phyloP scores from a whole-genome alignment of 1,140 invertebrate species.

The Trinorchestia longiramus region DNA sequence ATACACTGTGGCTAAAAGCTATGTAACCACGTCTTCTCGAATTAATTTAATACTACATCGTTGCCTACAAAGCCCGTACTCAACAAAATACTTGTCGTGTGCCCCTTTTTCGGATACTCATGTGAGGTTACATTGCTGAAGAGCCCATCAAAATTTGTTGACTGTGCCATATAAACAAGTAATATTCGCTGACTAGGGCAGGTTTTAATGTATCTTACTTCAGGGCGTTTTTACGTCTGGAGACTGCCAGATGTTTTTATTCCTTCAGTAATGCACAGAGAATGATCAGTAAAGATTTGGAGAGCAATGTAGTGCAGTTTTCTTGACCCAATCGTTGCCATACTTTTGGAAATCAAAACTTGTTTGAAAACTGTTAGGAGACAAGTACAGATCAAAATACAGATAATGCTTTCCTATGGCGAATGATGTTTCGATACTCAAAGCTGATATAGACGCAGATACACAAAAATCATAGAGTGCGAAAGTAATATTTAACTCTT shows the following conservation, averaged over 20 bases:
- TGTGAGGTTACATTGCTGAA: not conserved
- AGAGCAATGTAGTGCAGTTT: not conserved
- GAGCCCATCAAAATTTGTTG: not conserved
- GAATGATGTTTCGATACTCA: too few species aligned
- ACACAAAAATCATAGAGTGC: too few species aligned
- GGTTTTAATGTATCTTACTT: not conserved
- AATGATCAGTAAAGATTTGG: too few species aligned
- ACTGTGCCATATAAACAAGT: not conserved
- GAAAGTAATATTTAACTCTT: too few species aligned
- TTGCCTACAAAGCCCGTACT: too few species aligned
- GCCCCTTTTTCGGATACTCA: too few species aligned
- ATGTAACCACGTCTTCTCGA: too few species aligned
- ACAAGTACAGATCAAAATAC: not conserved
- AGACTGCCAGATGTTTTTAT: not conserved
- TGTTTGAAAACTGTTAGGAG: not conserved
- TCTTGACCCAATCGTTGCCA: not conserved
- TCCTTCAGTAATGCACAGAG: too few species aligned
- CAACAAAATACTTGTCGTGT: too few species aligned
- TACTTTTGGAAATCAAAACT: not conserved
- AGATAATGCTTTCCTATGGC: not conserved
- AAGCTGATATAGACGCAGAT: too few species aligned
- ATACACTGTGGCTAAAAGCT: too few species aligned
- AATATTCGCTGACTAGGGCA: not conserved
- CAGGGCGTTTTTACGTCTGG: not conserved
- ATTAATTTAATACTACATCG: too few species aligned